Percentiles rank a stretch among this genome's conserved stretches.
Evolutionary conservation across 2,888 invertebrate species (phyloP).

Genomic region (Chrysodeixis includens): DNA sequence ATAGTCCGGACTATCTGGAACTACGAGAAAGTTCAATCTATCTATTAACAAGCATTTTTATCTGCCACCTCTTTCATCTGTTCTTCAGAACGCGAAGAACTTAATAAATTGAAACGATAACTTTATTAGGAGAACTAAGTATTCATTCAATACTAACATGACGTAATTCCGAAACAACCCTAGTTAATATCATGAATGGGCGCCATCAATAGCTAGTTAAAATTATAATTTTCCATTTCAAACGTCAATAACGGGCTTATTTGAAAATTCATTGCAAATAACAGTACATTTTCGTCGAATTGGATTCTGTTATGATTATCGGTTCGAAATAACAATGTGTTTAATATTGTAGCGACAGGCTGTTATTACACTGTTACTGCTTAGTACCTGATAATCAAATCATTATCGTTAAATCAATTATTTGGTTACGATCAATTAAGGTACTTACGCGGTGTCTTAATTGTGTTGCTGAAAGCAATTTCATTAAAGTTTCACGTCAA

Average conservation of each 20-base stretch:
- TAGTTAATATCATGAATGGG: slow-evolving; percentile 15
- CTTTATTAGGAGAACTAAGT: neutral
- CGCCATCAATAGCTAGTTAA: slow-evolving; percentile 44
- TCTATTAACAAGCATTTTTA: no score
- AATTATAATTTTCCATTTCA: slow-evolving; percentile 57
- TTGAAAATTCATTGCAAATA: slow-evolving; percentile 61
- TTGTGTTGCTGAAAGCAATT: slow-evolving; percentile 6
- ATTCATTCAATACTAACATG: neutral
- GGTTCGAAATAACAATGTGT: slow-evolving; percentile 47
- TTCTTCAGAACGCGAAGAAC: no score
- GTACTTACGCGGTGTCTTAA: neutral
- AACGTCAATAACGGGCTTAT: slow-evolving; percentile 54
- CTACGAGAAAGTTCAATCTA: no score
- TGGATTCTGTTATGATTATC: slow-evolving; percentile 55
- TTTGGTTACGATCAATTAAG: slow-evolving; percentile 13
- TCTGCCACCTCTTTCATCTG: no score
- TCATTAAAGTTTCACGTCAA: slow-evolving; percentile 8
- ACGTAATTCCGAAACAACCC: slow-evolving; percentile 7
- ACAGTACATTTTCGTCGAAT: slow-evolving; percentile 52
- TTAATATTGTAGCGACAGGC: slow-evolving; percentile 39
- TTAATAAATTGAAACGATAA: no score
- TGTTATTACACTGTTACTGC: slow-evolving; percentile 14
- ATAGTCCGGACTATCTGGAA: no score
- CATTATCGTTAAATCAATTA: slow-evolving; percentile 11
- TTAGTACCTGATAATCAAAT: slow-evolving; percentile 12